A percentile compares a stretch with the other conserved stretches of the same genome.
These are phyloP conservation scores for Salminus brasiliensis DNA, from an alignment of 2,113 vertebrate species.

Conservation along the genomic window DNA sequence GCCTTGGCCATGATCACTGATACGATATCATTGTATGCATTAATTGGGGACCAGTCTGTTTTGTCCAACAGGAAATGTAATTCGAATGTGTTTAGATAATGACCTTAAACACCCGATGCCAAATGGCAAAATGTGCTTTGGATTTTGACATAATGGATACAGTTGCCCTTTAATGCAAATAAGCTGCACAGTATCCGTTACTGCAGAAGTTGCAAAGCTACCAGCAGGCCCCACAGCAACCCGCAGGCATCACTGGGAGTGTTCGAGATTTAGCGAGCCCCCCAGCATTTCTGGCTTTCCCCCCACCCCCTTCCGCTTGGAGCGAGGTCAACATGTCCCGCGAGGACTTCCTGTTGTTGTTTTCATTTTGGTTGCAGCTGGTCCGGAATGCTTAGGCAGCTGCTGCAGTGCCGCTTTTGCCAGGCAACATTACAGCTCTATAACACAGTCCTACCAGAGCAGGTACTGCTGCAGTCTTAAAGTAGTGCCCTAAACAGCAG, in stretches of 20 bases:
- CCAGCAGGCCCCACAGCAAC: constrained; percentile 16
- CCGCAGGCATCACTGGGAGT: constrained; percentile 12
- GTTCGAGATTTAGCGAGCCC: constrained; percentile 12
- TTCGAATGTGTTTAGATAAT: constrained; percentile 8
- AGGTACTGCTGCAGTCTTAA: constrained; percentile 11
- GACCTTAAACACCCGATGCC: neutral
- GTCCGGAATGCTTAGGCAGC: neutral
- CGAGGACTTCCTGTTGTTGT: constrained; percentile 9
- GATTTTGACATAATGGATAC: neutral
- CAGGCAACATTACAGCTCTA: neutral
- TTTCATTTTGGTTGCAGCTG: neutral
- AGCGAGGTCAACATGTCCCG: constrained; percentile 18
- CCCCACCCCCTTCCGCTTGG: neutral
- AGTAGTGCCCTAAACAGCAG: neutral
- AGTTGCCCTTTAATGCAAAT: constrained; percentile 31
- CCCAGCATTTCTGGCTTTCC: neutral
- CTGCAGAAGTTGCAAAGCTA: neutral
- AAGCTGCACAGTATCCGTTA: neutral
- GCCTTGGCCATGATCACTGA: neutral
- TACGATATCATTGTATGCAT: neutral
- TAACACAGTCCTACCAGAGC: neutral
- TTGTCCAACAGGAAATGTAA: no score
- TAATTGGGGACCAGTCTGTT: neutral
- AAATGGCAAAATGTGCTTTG: neutral
- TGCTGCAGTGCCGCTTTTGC: neutral